phyloP scores from a whole-genome alignment of 2,113 vertebrate species.

The Nettapus auritus region DNA sequence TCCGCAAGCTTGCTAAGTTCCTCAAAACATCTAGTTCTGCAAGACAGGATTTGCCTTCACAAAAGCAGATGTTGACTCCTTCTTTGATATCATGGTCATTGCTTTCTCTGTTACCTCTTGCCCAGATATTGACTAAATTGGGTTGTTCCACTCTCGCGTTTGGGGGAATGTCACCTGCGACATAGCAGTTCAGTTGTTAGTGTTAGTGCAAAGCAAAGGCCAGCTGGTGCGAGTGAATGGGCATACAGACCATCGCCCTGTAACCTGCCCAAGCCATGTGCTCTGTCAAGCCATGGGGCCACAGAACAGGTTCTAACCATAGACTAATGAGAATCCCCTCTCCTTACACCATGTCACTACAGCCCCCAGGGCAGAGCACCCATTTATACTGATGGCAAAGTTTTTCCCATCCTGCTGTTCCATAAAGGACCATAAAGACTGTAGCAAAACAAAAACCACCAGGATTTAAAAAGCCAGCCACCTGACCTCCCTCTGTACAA shows the following conservation, averaged over 20 bases:
- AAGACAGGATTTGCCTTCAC: background rate
- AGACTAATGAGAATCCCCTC: rapidly evolving
- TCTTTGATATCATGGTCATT: background rate
- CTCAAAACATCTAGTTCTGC: background rate
- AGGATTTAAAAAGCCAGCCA: background rate
- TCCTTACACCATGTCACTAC: background rate
- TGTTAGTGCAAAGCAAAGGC: background rate
- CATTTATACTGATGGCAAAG: background rate
- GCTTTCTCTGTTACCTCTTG: background rate
- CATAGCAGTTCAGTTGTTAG: background rate
- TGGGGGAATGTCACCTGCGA: background rate
- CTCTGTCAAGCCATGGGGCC: background rate
- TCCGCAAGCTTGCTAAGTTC: background rate
- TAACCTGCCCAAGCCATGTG: background rate
- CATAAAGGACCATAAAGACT: background rate
- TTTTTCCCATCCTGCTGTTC: background rate
- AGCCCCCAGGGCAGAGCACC: background rate
- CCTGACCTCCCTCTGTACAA: background rate
- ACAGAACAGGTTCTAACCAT: background rate
- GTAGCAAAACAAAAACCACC: background rate
- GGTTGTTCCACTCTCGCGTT: background rate
- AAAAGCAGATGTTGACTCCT: background rate
- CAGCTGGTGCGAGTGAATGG: background rate
- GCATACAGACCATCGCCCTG: background rate
- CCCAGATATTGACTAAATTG: background rate